These are phyloP conservation scores for Limnothrissa miodon DNA, from an alignment of 2,113 vertebrate species.

Conservation along the genomic window DNA sequence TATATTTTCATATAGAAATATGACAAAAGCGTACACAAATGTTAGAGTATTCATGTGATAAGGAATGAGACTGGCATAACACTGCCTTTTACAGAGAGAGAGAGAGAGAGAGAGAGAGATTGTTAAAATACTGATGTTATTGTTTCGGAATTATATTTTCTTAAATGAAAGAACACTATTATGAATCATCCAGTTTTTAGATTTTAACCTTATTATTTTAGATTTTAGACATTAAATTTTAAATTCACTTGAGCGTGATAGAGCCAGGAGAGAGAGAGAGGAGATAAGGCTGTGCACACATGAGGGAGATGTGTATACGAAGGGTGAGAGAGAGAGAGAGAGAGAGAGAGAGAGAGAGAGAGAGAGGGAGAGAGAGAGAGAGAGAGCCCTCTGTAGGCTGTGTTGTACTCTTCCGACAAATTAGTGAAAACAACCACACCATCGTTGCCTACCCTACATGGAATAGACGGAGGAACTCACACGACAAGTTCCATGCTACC, in stretches of 20 bases:
- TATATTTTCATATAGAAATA: not conserved
- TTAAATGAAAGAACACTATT: no score
- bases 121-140: no score
- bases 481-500: not conserved
- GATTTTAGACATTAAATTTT: not conserved
- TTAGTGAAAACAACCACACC: conserved; percentile 12
- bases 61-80: no score
- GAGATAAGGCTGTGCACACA: conserved; percentile 3
- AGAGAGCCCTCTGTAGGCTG: conserved; percentile 29
- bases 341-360: conserved; percentile 30
- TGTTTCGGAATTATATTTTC: no score
- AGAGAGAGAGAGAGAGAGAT: no score
- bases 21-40: no score
- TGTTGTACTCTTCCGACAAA: not conserved
- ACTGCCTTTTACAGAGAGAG: no score
- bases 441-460: not conserved
- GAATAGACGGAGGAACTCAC: not conserved
- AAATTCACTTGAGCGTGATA: not conserved
- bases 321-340: conserved; percentile 44
- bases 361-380: not conserved
- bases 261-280: conserved; percentile 38
- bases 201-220: not conserved
- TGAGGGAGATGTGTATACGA: no score
- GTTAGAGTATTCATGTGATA: no score
- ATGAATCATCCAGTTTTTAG: not conserved